Evolutionary conservation across 2,888 invertebrate genomes (phyloP), one percentile per base, ranked within the genome.

Genomic region (Cistogaster globosa): DNA sequence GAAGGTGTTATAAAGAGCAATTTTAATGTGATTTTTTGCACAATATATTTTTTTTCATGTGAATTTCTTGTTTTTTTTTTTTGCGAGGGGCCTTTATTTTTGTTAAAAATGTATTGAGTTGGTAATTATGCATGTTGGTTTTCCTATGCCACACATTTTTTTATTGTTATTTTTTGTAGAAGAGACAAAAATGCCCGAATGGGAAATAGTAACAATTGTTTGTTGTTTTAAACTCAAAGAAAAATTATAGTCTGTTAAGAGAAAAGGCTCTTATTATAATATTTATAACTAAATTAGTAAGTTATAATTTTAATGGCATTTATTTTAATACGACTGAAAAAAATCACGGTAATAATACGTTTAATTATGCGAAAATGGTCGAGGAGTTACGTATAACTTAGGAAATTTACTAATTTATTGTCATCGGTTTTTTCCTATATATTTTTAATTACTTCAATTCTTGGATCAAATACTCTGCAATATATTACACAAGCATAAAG

Each of bases 21-120:
- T 89, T 90, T 91, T 91, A 88, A 90, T 90, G 90, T 90, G 91
- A 90, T 90, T 90, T 90, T 90, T 90, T 90, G 89, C 90, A 90
- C 91, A 89, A 88, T 84, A 68, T 32, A 8, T 85, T 83, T 71
- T 51, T 79, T 68, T 57, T 20, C 62, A 75, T 84, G 81, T 82
- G 82, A 86, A 79, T 55, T 75, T 82, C 72, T 86, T 51, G 42
- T 0, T 53, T 20, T 1, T 36, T 65, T 57, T 58, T 26, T 74
- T 57, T 58, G 68, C 62, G 53, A 85, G 81, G 87, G 83, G 80
- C 80, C 87, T 78, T 57, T 71, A 69, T 57, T 7, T 62, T 62
- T 63, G 42, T 45, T 62, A n/a, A 57, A 68, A 53, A 76, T 58
- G 62, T 75, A 74, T 78, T 65, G 80, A 79, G 67, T 48, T 82